Conservation (phyloP, 1,140 invertebrate species). For the Stegodyphus mimosarum region DNA sequence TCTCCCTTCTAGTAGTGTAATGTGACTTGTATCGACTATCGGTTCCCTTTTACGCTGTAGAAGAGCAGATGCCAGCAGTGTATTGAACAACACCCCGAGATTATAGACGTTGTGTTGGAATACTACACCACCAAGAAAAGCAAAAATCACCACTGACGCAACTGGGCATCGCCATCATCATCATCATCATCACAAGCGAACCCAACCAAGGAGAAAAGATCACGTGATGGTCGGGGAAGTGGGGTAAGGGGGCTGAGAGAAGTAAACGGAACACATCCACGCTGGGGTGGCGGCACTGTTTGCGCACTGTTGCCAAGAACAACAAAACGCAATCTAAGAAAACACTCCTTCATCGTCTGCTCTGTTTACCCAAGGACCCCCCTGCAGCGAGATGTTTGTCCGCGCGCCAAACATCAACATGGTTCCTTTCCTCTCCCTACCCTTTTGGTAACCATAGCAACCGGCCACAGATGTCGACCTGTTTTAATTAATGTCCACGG, state of each 20-base stretch:
- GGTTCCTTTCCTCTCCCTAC: conserved; percentile 8
- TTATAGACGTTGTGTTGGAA: too few species aligned
- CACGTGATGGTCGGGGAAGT: conserved; percentile 24
- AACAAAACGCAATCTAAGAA: conserved; percentile 62
- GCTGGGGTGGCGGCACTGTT: conserved; percentile 29
- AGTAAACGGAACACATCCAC: conserved; percentile 51
- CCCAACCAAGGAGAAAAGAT: conserved; percentile 39
- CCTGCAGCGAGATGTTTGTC: conserved; percentile 55
- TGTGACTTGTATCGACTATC: too few species aligned
- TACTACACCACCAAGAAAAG: too few species aligned
- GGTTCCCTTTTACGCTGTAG: too few species aligned
- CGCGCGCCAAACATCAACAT: conserved; percentile 59
- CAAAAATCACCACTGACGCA: neutral
- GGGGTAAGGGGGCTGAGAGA: neutral
- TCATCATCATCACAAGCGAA: conserved; percentile 20
- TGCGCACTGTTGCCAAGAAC: conserved; percentile 61
- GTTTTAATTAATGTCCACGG: conserved; percentile 61
- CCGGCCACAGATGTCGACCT: conserved; percentile 60
- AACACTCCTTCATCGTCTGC: conserved; percentile 60
- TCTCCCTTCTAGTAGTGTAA: too few species aligned
- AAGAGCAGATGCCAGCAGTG: too few species aligned
- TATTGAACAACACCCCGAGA: too few species aligned
- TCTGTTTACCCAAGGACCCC: conserved; percentile 57
- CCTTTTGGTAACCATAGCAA: conserved; percentile 47
- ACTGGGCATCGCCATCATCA: conserved; percentile 45